Percentiles rank a stretch among this genome's conserved stretches.
phyloP scores from a whole-genome alignment of 1,140 invertebrate genomes.

The Phthorimaea operculella region DNA sequence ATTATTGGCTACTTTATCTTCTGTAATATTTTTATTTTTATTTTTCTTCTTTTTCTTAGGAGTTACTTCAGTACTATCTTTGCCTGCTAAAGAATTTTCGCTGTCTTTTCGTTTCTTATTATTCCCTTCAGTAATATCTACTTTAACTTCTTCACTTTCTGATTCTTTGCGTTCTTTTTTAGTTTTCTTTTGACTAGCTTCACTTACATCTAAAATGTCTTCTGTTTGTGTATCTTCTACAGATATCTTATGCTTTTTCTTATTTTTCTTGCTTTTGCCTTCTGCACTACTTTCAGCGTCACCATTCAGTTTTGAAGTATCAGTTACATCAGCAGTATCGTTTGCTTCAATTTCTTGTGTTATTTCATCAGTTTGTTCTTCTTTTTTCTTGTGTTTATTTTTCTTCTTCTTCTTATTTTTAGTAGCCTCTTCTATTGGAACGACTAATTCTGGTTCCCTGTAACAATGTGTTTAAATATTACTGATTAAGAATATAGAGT shows the following conservation, averaged over 20 bases:
- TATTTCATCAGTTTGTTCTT: slow-evolving; percentile 15
- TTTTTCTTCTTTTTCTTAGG: slow-evolving; percentile 13
- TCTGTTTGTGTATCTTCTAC: slow-evolving; percentile 3
- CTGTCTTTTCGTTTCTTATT: slow-evolving; percentile 21
- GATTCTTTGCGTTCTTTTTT: slow-evolving; percentile 18
- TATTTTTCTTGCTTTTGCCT: slow-evolving; percentile 14
- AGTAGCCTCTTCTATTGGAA: slow-evolving; percentile 36
- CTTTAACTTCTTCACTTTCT: slow-evolving; percentile 5
- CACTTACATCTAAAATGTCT: slow-evolving; percentile 2
- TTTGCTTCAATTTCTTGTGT: slow-evolving; percentile 15
- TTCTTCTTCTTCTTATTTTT: slow-evolving; percentile 51
- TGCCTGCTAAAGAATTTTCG: slow-evolving; percentile 16
- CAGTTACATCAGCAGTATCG: slow-evolving; percentile 14
- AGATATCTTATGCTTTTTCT: slow-evolving; percentile 11
- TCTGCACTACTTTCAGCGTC: slow-evolving; percentile 6
- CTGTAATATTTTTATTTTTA: slow-evolving; percentile 18
- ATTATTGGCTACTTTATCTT: slow-evolving; percentile 1
- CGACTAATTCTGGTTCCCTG: slow-evolving; percentile 55
- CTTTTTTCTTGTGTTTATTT: slow-evolving; percentile 25
- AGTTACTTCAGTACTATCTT: slow-evolving; percentile 7
- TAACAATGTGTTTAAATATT: slow-evolving; percentile 6
- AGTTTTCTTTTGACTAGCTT: slow-evolving; percentile 20
- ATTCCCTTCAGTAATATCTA: slow-evolving; percentile 10
- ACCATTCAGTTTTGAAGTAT: background rate
- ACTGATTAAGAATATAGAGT: too few relatives aligned